Base-by-base conservation (phyloP, 2,888 invertebrate genomes). In the Reticulitermes lucifugus region DNA sequence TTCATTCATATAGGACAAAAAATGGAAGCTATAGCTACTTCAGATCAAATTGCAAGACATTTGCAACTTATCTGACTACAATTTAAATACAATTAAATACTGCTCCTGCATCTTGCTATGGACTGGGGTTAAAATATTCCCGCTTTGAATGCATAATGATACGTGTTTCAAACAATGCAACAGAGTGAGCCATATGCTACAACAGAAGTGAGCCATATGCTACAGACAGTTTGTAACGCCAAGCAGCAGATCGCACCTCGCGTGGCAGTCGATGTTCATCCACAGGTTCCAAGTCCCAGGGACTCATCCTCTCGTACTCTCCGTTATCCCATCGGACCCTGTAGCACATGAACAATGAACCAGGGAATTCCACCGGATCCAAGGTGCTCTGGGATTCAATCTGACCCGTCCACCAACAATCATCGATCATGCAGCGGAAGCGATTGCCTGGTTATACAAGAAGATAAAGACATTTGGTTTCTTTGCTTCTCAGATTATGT, bases 381-480 rank as follows among this genome's bases (percentile, higher is more conserved):
- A 94, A 91, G 0, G 96, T 94, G 88, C 94, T 93, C 85, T 95
- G 94, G 0, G 93, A 93, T 87, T 94, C 93, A 60, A 98, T 96
- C 86, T 93, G 94, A 0, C 99, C 99, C 90, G 96, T 95, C 98
- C 98, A 99, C 99, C 99, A 99, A 80, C 95, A 95, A 90, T 98
- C 98, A 90, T 98, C 98, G 88, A 98, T 98, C 94, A 98, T 96
- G 89, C 98, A 98, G 29, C 97, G 94, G 91, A 98, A 97, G 86
- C 95, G 92, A 89, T 91, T 92, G 88, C 91, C 92, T 92, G 88
- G 25, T 88, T 87, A 77, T 83, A 83, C 25, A 85, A 25, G n/a
- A 60, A n/a, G 18, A 55, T n/a, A 65, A 65, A 65, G 25, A 65
- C 12, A n/a, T 25, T 65, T 25, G 25, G 25, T 14, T 79, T 79